Percentiles rank a stretch among this genome's conserved stretches.
Conservation (phyloP, 2,888 invertebrate species). For the Cyclophora albipunctata region DNA sequence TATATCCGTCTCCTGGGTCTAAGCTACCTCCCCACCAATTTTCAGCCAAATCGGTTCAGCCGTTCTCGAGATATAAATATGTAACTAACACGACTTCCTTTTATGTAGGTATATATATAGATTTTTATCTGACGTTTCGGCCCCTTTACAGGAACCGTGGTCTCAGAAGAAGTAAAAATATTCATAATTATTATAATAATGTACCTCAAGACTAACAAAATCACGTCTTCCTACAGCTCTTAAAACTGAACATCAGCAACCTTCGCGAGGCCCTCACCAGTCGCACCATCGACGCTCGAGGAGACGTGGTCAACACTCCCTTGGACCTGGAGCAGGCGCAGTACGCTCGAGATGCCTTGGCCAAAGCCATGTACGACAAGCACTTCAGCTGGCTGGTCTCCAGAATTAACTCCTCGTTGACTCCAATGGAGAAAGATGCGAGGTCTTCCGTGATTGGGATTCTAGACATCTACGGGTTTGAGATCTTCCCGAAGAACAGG, state of each 20-base stretch:
- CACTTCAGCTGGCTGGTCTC: slow-evolving; percentile 93
- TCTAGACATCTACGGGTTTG: slow-evolving; percentile 95
- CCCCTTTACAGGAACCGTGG: too few relatives aligned
- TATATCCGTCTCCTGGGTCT: too few relatives aligned
- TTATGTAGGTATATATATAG: too few relatives aligned
- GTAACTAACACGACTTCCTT: too few relatives aligned
- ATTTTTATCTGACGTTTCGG: too few relatives aligned
- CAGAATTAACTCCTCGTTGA: slow-evolving; percentile 84
- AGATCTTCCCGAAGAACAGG: slow-evolving; percentile 93
- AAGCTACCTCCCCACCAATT: too few relatives aligned
- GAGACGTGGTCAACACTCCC: slow-evolving; percentile 88
- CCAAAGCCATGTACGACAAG: slow-evolving; percentile 93
- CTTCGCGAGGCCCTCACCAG: slow-evolving; percentile 85
- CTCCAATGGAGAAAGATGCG: slow-evolving; percentile 71
- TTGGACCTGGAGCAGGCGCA: slow-evolving; percentile 86
- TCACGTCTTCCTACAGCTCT: slow-evolving; percentile 66
- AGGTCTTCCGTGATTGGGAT: slow-evolving; percentile 88
- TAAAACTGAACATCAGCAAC: slow-evolving; percentile 80
- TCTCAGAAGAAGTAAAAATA: too few relatives aligned
- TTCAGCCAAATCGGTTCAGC: too few relatives aligned
- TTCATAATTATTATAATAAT: too few relatives aligned
- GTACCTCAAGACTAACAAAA: too few relatives aligned
- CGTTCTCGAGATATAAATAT: too few relatives aligned
- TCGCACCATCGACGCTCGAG: slow-evolving; percentile 89
- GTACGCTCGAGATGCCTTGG: slow-evolving; percentile 91